Evolutionary conservation across 35 echinoderm and acorn worm species (phyloP), one percentile per base, ranked within the genome.

Genomic region (Lytechinus variegatus): DNA sequence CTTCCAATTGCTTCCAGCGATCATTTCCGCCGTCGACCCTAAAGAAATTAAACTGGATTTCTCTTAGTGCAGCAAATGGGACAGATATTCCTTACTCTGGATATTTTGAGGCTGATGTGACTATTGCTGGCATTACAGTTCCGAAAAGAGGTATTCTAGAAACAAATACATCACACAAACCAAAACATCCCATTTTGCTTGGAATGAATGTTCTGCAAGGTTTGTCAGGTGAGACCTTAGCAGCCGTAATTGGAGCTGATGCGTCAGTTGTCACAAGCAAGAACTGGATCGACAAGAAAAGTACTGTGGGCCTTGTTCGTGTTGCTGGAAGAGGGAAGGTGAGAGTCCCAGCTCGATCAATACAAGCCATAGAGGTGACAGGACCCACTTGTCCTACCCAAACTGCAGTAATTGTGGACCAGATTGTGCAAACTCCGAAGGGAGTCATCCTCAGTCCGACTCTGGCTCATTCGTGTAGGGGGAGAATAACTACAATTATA

Each of bases 31-130:
- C 86, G 29, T 87, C 87, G 21, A 55, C 86, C 28, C 91, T 95
- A 28, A 89, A 60, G 21, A 28, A 95, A 24, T 71, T 92, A 28
- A 94, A 55, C 52, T 96, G 95, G 95, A 52, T 96, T 27, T 51
- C 58, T 21, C 91, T 96, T 21, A 92, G 87, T 79, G 89, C 95
- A 54, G 95, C 95, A 19, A 96, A 96, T 86, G 95, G 95, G 91
- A 72, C 89, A 14, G 56, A 57, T 52, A 96, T 96, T 86, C 95
- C 95, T 33, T 94, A 94, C 53, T 72, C 89, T 53, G 95, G 95
- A 53, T 96, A 96, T 86, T 86, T 96, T 79, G 91, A 27, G 29
- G 21, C 89, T 28, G 90, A 96, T 94, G 66, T 96, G 95, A 92
- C 52, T 61, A 89, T 89, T 44, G 87, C 87, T 52, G 52, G 87